Evolutionary conservation across 2,113 vertebrate genomes (phyloP).

Genomic region (Todiramphus saurophagus): DNA sequence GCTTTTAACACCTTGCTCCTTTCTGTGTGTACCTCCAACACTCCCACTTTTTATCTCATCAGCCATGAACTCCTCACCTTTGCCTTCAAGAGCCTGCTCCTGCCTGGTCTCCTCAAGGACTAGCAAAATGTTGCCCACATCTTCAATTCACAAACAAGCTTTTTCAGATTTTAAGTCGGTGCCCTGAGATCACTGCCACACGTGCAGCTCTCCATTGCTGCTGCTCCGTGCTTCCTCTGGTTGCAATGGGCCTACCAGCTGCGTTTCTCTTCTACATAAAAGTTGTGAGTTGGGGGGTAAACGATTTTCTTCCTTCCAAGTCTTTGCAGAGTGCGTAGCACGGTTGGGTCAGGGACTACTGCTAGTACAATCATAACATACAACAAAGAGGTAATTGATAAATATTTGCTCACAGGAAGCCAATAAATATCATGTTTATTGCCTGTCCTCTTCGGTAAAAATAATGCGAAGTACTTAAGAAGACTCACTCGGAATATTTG

Average conservation of each 20-base stretch:
- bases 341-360: not conserved
- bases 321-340: not conserved
- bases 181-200: not conserved
- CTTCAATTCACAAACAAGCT: not conserved
- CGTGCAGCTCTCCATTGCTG: not conserved
- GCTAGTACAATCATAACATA: not conserved
- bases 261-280: not conserved
- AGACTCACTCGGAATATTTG: not conserved
- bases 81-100: not conserved
- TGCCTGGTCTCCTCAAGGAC: not conserved
- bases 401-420: not conserved
- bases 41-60: slow-evolving; percentile 27
- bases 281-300: not conserved
- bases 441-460: not conserved
- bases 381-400: not conserved
- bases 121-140: not conserved
- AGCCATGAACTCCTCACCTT: slow-evolving; percentile 36
- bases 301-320: not conserved
- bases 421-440: not conserved
- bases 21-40: not conserved
- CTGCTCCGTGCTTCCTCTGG: not conserved
- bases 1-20: slow-evolving; percentile 30
- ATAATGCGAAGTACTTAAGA: not conserved
- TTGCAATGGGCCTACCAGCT: not conserved
- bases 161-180: not conserved